Evolutionary conservation across 2,888 invertebrate species (phyloP), one percentile per base, ranked within the genome.

Genomic region (Melipona bicolor): DNA sequence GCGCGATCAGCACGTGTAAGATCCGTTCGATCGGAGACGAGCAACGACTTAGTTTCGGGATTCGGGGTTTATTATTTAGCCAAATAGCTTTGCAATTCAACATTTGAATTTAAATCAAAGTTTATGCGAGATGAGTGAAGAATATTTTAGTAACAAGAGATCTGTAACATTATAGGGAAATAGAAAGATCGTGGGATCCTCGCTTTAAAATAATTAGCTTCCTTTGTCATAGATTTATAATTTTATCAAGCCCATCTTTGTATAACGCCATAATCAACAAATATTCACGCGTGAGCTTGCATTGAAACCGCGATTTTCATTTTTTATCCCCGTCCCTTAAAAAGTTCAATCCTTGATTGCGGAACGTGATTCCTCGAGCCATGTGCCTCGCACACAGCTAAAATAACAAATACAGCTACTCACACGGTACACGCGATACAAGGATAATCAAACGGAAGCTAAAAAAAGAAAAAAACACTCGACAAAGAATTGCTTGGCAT

Each of bases 301-400:
- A 74, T 2, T 4, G 5, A 15, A 67, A 52, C 9, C 17, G 49
- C 56, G n/a, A 21, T 43, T 59, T 56, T 50, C 36, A 54, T 70
- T 27, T 24, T 79, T 79, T 79, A 79, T 79, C 43, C 54, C 32
- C n/a, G 32, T 11, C n/a, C 13, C 24, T 79, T 82, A 70, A 79
- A 79, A 82, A 62, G 61, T 79, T 82, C 61, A 79, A 70, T 43
- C 43, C 15, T 19, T 50, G 52, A 74, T 70, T 64, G 56, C 59
- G 36, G 17, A 5, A 75, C 65, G 79, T 75, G 82, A 82, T 82
- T 75, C 52, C 17, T 32, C 43, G 19, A 65, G 49, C 17, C 61
- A 21, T 21, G 24, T 50, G 24, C 56, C 11, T 43, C 27, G 21
- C 61, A 36, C 49, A n/a, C 24, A 19, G 15, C 17, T 6, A 21